Evolutionary conservation across 2,888 invertebrate species (phyloP), one percentile per base, ranked within the genome.

Genomic region (Campopleginae sp.): DNA sequence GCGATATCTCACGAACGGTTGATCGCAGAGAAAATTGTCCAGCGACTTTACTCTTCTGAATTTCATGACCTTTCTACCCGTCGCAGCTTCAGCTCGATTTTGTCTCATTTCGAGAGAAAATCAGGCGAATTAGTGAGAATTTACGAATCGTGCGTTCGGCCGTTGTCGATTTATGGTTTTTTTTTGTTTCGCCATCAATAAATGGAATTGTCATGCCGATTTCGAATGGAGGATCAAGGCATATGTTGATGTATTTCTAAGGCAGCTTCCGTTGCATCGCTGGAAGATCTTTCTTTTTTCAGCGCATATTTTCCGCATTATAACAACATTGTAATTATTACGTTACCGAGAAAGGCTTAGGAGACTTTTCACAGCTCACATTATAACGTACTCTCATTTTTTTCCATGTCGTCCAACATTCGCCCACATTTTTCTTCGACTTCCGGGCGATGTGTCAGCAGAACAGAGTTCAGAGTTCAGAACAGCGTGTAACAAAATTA

Each of bases 221-320:
- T 76, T 48, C 33, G 71, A 77, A 63, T 70, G 75, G 63, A 75
- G 63, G 38, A 76, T 76, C 70, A 61, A 75, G 81, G 80, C 27
- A 70, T 81, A 42, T 58, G 58, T 38, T 70, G 76, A 81, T 81
- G 61, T 63, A 65, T 71, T 68, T 71, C 78, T 81, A 78, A 81
- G 77, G 80, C 77, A 84, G 77, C 51, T 74, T 81, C 51, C 61
- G 48, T 84, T 48, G 31, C 71, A 65, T 80, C 77, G 80, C 71
- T 72, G 80, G 76, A 84, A 80, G 84, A 80, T 84, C 38, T 65
- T 80, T n/a, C n/a, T 72, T 63, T 58, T 66, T 78, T 78, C 80
- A 77, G 76, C 58, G 72, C 66, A 48, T 66, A 76, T 72, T 48
- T 65, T 65, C 76, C 76, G 71, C 83, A 54, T 75, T 80, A 54